Evolutionary conservation across 1,140 invertebrate species (phyloP), one percentile per base, ranked within the genome.

Genomic region (Temnothorax curvispinosus): DNA sequence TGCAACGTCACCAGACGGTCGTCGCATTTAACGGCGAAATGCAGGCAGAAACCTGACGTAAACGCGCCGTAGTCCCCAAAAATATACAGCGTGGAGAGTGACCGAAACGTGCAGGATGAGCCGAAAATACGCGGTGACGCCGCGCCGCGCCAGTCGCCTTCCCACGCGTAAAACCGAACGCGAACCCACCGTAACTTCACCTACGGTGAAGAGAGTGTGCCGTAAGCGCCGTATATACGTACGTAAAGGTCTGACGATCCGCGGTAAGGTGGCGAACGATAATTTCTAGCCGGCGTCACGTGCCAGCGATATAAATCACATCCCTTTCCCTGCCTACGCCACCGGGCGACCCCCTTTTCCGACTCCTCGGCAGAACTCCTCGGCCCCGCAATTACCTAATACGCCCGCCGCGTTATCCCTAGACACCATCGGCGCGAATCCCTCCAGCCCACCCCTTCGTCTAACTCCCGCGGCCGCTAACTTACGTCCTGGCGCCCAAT

Each of bases 241-340:
- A 78, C 76, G 85, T 44, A 58, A 78, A 82, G 74, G 44, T 62
- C 62, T 35, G 87, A 82, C 56, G 44, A 86, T 80, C 38, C 76
- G 58, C 84, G 69, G 72, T 72, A 76, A 91, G 84, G 67, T 89
- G 88, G 89, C 91, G 93, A 94, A 95, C 92, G 94, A 94, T 94
- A 94, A 95, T 94, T 95, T 90, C 88, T 91, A 88, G 80, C 87
- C 52, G 86, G 92, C 92, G 92, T 94, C 94, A 94, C 94, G 93
- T 94, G 93, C 92, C 91, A 72, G 90, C 92, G 92, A 93, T 94
- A 95, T 95, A 94, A 95, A 95, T 95, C 94, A 93, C 90, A 75
- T 91, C 87, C 87, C 56, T 82, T 76, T 47, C 21, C 35, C 32
- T 71, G 65, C 80, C 84, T 87, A 67, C 52, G 44, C 85, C 87